Evolutionary conservation across 2,797 vertebrate species (phyloP).

Genomic region (Lates japonicus): DNA sequence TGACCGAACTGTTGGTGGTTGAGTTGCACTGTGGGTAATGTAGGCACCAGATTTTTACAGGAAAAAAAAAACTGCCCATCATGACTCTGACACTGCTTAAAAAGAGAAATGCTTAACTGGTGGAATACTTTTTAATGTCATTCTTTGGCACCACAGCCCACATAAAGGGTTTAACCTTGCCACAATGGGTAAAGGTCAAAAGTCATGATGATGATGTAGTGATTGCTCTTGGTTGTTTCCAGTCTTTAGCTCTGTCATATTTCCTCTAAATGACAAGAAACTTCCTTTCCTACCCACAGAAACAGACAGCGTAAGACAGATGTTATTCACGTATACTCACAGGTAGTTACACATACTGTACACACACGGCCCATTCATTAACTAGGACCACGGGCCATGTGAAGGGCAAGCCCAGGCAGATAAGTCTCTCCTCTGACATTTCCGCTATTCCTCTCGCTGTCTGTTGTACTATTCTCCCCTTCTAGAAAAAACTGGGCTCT

Average conservation of each 20-base stretch:
- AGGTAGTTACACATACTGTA: conserved; percentile 57
- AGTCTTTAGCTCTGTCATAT: conserved; percentile 42
- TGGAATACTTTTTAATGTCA: neutral
- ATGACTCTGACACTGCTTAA: too few relatives aligned
- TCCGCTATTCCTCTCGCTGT: conserved; percentile 30
- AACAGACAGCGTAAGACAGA: conserved; percentile 36
- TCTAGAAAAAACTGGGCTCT: conserved; percentile 19
- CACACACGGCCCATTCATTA: conserved; percentile 69
- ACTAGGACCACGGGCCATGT: conserved; percentile 32
- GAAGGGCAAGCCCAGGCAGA: conserved; percentile 68
- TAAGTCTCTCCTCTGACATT: conserved; percentile 38
- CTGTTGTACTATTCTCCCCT: conserved; percentile 28
- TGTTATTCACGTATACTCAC: conserved; percentile 51
- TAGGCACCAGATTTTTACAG: too few relatives aligned
- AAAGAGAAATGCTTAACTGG: neutral
- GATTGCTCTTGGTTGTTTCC: conserved; percentile 53
- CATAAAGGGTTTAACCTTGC: conserved; percentile 17
- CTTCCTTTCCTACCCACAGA: conserved; percentile 33
- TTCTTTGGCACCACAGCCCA: neutral
- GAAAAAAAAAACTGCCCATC: too few relatives aligned
- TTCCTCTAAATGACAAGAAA: conserved; percentile 58
- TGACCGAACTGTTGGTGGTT: too few relatives aligned
- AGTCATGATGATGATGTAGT: conserved; percentile 18
- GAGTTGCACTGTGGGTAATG: too few relatives aligned
- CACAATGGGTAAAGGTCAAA: conserved; percentile 49